Percentiles rank a stretch among this genome's conserved stretches.
Conservation (phyloP, 2,888 invertebrate genomes). For the Euspilapteryx auroguttella region DNA sequence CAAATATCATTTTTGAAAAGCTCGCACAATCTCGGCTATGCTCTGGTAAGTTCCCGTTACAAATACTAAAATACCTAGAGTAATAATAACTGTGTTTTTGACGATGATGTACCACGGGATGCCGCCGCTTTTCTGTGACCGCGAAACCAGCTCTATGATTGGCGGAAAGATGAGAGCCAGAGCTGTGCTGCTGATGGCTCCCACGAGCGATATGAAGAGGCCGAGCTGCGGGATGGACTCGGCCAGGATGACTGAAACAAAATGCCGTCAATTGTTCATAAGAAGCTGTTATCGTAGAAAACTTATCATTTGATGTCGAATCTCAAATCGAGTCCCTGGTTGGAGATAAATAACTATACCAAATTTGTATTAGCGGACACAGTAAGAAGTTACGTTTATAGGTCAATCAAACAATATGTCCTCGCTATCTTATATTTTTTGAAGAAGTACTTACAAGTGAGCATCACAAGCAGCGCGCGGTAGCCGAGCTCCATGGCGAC, state of each 20-base stretch:
- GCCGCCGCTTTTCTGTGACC: conserved; percentile 61
- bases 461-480: conserved; percentile 69
- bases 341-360: too few relatives aligned
- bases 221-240: conserved; percentile 84
- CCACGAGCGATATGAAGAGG: conserved; percentile 88
- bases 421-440: too few relatives aligned
- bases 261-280: too few relatives aligned
- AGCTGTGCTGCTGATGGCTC: conserved; percentile 86
- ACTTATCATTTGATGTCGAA: too few relatives aligned
- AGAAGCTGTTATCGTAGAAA: too few relatives aligned
- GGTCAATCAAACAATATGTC: too few relatives aligned
- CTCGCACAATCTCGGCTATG: conserved; percentile 60
- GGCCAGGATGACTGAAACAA: conserved; percentile 75
- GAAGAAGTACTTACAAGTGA: conserved; percentile 93
- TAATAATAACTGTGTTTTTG: conserved; percentile 68
- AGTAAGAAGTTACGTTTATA: too few relatives aligned
- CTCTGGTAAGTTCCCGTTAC: conserved; percentile 77
- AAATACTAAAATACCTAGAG: conserved; percentile 71
- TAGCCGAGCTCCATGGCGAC: conserved; percentile 69
- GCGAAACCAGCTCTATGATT: conserved; percentile 76
- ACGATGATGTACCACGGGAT: conserved; percentile 35
- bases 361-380: too few relatives aligned
- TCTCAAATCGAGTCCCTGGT: too few relatives aligned
- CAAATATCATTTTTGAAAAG: conserved; percentile 22
- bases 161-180: conserved; percentile 89